These are phyloP conservation scores for Ophthalmolycus amberensis DNA, from an alignment of 2,113 vertebrate genomes.

Conservation along the genomic window DNA sequence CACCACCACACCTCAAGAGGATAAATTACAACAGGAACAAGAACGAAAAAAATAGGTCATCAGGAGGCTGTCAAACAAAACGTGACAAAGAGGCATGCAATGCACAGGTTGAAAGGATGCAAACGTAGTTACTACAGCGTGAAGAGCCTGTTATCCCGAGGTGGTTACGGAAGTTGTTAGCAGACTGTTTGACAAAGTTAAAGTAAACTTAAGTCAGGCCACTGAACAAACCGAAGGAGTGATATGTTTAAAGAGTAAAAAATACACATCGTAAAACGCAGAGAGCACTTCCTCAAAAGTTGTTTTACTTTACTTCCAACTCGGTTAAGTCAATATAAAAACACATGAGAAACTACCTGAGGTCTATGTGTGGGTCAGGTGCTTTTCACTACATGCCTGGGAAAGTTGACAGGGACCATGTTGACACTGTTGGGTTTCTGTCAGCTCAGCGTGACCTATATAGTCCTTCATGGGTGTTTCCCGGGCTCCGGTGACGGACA, in stretches of 20 bases:
- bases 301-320: not conserved
- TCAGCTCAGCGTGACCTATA: slow-evolving; percentile 48
- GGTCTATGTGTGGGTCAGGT: not conserved
- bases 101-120: not conserved
- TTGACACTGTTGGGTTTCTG: slow-evolving; percentile 40
- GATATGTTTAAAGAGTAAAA: not conserved
- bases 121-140: not conserved
- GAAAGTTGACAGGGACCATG: not conserved
- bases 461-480: slow-evolving; percentile 13
- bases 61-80: not conserved
- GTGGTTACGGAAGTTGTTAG: slow-evolving; percentile 7
- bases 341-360: not conserved
- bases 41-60: not conserved
- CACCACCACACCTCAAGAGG: slow-evolving; percentile 32
- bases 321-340: not conserved
- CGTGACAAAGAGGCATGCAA: not conserved
- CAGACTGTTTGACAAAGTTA: slow-evolving; percentile 5
- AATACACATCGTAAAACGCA: not conserved
- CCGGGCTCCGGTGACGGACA: slow-evolving; percentile 20
- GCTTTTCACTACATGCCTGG: slow-evolving; percentile 15
- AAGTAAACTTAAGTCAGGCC: slow-evolving; percentile 4
- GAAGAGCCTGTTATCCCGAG: slow-evolving; percentile 3
- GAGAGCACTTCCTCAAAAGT: not conserved
- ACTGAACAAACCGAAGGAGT: not conserved
- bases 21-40: slow-evolving; percentile 22